Base-by-base conservation (phyloP, 2,113 vertebrate species). In the Macquaria australasica region DNA sequence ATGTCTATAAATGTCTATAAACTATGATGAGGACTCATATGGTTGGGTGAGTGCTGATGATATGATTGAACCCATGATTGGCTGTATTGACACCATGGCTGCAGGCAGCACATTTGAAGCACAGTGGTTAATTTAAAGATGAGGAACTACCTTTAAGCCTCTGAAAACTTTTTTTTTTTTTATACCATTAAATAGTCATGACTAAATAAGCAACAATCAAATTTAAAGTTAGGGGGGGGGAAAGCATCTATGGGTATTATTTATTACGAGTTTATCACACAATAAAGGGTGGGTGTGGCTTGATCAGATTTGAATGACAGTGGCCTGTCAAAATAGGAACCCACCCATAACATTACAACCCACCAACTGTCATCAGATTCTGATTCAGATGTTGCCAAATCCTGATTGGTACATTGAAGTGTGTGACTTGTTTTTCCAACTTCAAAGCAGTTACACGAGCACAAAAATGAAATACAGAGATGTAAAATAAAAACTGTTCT, bases 301-400 rank as follows among this genome's bases (percentile, higher is more conserved):
- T 43, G 64, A 45, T 68, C 12, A 25, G 41, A 48, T 48, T 18
- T 69, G 43, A 69, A 10, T 48, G 43, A 48, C 66, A 48, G n/a
- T 48, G 8, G 66, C n/a, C n/a, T 68, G 66, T 48, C 66, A 68
- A 68, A 43, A 68, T 43, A 68, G 20, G 66, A 68, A 68, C n/a
- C 23, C 66, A 68, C 45, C 43, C 41, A 28, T 48, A 48, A 48
- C n/a, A 48, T 10, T 48, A 18, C 66, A 68, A 28, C 66, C 66
- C 43, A 68, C 66, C 14, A 28, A 5, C 66, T 68, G 66, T 48
- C 66, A 48, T 10, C 66, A 45, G 12, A 45, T 25, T 43, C 63
- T 15, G 63, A 66, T n/a, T n/a, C 39, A 67, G 2, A 45, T 9
- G n/a, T n/a, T n/a, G n/a, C n/a, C n/a, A n/a, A 58, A 41, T 55